A percentile compares a stretch with the other conserved stretches of the same genome.
Conservation (phyloP, 2,888 invertebrate species). For the Chrysodeixis includens region DNA sequence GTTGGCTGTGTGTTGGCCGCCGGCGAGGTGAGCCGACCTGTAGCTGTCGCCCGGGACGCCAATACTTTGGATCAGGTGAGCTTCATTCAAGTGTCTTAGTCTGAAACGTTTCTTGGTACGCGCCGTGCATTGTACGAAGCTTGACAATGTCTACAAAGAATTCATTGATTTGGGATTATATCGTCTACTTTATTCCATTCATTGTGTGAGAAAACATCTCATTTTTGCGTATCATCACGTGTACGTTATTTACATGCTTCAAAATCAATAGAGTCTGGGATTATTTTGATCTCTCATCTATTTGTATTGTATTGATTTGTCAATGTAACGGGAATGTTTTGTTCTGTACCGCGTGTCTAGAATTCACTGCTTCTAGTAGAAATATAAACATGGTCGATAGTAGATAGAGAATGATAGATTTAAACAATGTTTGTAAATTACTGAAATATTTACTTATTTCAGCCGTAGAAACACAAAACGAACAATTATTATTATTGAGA, state of each 20-base stretch:
- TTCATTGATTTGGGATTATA: slow-evolving; percentile 22
- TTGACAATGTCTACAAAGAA: slow-evolving; percentile 24
- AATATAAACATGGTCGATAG: not conserved
- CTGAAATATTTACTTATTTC: not conserved
- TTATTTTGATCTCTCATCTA: not conserved
- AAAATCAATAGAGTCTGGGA: not conserved
- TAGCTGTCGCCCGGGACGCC: slow-evolving; percentile 54
- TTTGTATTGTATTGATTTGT: not conserved
- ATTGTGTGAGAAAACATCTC: not conserved
- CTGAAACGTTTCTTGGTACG: slow-evolving; percentile 15
- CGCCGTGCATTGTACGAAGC: not conserved
- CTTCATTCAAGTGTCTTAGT: slow-evolving; percentile 52
- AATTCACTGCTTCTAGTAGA: too few species aligned
- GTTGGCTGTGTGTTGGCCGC: slow-evolving; percentile 59
- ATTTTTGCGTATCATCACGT: not conserved
- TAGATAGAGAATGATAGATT: not conserved
- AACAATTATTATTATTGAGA: too few species aligned
- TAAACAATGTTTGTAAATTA: not conserved
- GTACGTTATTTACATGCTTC: not conserved
- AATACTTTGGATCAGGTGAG: slow-evolving; percentile 61
- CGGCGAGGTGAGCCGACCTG: slow-evolving; percentile 55
- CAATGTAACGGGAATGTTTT: not conserved
- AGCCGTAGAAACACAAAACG: too few species aligned
- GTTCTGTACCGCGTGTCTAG: not conserved
- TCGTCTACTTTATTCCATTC: slow-evolving; percentile 14